Base-by-base conservation (phyloP, 1,140 invertebrate genomes). In the Drosophila sproati region DNA sequence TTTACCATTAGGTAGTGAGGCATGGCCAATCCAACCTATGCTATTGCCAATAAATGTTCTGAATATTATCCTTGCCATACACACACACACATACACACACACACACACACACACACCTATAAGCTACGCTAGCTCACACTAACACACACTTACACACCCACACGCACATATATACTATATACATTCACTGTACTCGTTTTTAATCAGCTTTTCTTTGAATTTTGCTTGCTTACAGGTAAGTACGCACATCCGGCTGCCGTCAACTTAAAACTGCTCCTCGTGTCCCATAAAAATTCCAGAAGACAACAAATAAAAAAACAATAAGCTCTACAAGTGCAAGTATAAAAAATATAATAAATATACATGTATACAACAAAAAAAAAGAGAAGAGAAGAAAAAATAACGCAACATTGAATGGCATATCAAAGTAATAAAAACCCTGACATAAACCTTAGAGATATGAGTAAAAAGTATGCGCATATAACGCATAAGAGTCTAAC, bases 401-500 rank as follows among this genome's bases (percentile, higher is more conserved):
- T 7, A 55, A 43, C 39, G 10, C 39, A 43, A 43, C 39, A 43
- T 8, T 48, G 48, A 63, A 66, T 32, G 48, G 43, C 55, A 61
- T 56, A 71, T 89, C 77, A 89, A 89, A 78, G 77, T 88, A 85
- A 89, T 88, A 89, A 88, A 71, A 69, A 88, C 85, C 85, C 81
- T 88, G 85, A 88, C 85, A 88, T 88, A 88, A 88, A 88, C 85
- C 85, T 88, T 88, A 89, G 71, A 88, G 80, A 88, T 88, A 88
- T 88, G 83, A 71, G 73, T 64, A 86, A 81, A 82, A 86, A 78
- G 78, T 81, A 66, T 80, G 78, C 60, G 67, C 80, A 76, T 66
- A 73, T 85, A 83, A 83, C 77, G 81, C 81, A 83, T 81, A 83
- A 83, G 61, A 82, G 82, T 86, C 78, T 74, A 89, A 88, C 82